Conservation (phyloP, 2,888 invertebrate species). For the Taphrorychus bicolor region DNA sequence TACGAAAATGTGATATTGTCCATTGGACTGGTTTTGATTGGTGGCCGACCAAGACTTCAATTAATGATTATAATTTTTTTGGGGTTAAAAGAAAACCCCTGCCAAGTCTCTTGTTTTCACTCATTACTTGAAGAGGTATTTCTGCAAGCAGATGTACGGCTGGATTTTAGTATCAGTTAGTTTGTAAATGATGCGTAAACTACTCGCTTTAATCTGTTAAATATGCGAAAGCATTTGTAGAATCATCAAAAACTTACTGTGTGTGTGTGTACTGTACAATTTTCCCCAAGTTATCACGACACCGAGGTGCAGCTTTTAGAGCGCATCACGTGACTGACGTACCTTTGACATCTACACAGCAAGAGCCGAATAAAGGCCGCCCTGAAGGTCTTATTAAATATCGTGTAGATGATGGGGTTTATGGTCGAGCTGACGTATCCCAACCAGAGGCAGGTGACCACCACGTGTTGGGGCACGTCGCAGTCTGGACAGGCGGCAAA, state of each 20-base stretch:
- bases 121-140: too few species aligned
- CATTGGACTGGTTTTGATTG: too few species aligned
- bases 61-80: too few species aligned
- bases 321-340: slow-evolving; percentile 43
- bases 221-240: too few species aligned
- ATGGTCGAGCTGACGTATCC: slow-evolving; percentile 93
- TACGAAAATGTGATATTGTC: too few species aligned
- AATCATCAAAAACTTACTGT: slow-evolving; percentile 18
- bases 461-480: slow-evolving; percentile 75
- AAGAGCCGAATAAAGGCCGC: slow-evolving; percentile 82
- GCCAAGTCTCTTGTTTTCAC: too few species aligned
- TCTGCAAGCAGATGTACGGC: too few species aligned
- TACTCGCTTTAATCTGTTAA: too few species aligned
- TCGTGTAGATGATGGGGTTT: slow-evolving; percentile 93
- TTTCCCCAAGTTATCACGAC: neutral
- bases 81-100: too few species aligned
- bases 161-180: too few species aligned
- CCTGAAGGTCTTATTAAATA: slow-evolving; percentile 89
- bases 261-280: neutral
- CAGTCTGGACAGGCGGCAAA: slow-evolving; percentile 86
- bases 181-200: too few species aligned
- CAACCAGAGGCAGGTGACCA: slow-evolving; percentile 87
- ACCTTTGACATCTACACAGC: slow-evolving; percentile 79
- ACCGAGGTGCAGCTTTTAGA: slow-evolving; percentile 10
- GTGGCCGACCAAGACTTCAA: too few species aligned